Conservation (phyloP, 2,797 vertebrate genomes). For the Brachymystax lenok region DNA sequence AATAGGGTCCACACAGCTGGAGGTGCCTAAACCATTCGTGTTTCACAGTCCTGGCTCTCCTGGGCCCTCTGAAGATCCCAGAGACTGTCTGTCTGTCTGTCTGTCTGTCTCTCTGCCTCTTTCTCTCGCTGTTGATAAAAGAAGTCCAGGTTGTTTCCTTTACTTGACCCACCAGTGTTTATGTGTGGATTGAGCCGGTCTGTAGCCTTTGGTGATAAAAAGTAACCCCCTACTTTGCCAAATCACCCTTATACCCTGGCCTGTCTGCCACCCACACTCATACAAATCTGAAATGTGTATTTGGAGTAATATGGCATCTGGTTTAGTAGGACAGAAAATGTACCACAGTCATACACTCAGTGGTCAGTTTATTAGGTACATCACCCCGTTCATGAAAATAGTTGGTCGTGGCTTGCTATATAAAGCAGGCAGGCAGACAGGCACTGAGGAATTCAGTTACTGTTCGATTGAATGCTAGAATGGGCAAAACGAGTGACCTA, state of each 20-base stretch:
- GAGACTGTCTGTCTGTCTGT: constrained; percentile 14
- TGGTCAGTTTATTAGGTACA: no score
- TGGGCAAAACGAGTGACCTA: no score
- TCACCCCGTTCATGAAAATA: no score
- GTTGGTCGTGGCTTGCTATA: no score
- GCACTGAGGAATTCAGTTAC: no score
- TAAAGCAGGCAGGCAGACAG: no score
- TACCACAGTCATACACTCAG: no score
- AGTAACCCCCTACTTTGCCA: background rate
- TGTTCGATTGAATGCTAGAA: no score
- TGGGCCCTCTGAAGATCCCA: constrained; percentile 32
- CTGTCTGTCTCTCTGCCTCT: constrained; percentile 20
- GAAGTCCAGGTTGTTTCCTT: constrained; percentile 5
- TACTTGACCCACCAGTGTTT: constrained; percentile 1
- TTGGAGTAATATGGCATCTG: background rate
- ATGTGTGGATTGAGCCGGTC: background rate
- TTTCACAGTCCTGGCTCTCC: constrained; percentile 40
- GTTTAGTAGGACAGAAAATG: background rate
- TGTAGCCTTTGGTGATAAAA: background rate
- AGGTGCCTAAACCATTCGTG: constrained; percentile 55
- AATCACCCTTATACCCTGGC: background rate
- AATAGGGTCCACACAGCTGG: constrained; percentile 69
- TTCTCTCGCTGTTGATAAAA: background rate
- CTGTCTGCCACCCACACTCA: background rate
- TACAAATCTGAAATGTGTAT: background rate